Conservation (phyloP, 1,140 invertebrate species). For the Papilio aristodemus region DNA sequence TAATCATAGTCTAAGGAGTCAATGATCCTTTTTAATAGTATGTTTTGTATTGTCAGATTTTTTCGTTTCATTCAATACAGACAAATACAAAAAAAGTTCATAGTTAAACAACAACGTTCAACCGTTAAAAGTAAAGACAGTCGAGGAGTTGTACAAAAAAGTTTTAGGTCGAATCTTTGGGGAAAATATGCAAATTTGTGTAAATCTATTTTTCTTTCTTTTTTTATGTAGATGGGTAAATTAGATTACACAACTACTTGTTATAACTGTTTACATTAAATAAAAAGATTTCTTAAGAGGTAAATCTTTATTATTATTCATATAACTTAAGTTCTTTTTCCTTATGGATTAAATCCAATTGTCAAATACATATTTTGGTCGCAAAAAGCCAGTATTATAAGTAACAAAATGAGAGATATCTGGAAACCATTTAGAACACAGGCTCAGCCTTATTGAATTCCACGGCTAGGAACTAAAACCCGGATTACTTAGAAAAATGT, state of each 20-base stretch:
- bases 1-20: too few relatives aligned
- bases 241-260: neutral
- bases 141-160: slow-evolving; percentile 1
- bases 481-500: slow-evolving; percentile 21
- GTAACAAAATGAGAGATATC: slow-evolving; percentile 16
- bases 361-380: neutral
- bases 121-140: slow-evolving; percentile 15
- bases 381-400: neutral
- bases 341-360: too few relatives aligned
- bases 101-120: neutral
- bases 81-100: neutral
- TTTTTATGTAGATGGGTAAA: slow-evolving; percentile 21
- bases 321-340: too few relatives aligned
- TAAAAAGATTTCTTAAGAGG: neutral
- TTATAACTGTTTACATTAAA: neutral
- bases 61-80: neutral
- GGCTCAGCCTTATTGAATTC: slow-evolving; percentile 16
- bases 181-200: slow-evolving; percentile 30
- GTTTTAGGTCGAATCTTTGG: slow-evolving; percentile 16
- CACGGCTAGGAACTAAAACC: slow-evolving; percentile 8
- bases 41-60: neutral
- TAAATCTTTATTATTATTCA: neutral
- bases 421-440: slow-evolving; percentile 14
- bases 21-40: neutral
- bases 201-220: slow-evolving; percentile 19